Base-by-base conservation (phyloP, 2,888 invertebrate species). In the Dasysyrphus albostriatus region DNA sequence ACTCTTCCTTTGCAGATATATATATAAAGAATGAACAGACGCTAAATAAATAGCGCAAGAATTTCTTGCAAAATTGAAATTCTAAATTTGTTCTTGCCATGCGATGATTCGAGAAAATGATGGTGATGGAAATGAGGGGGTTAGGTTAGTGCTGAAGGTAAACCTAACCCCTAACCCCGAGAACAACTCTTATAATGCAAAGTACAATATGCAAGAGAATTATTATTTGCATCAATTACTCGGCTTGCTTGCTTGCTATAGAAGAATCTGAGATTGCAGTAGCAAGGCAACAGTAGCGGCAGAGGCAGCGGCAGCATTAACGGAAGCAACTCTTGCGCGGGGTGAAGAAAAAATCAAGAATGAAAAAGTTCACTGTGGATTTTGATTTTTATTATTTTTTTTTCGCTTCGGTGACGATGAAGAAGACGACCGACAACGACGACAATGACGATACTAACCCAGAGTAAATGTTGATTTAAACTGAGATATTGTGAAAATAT, bases 381-480 rank as follows among this genome's bases (percentile, higher is more conserved):
- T 39, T 61, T 61, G 3, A 39, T 61, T 14, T 12, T 61, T 42
- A 1, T 42, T n/a, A 9, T 59, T 51, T 24, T 61, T 39, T 77
- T 44, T 42, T 42, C 70, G 19, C 14, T 42, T 70, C 51, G 34
- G 49, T 78, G 69, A 78, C 42, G 59, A 51, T 51, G 54, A 44
- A 44, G 14, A 29, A 19, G 63, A 63, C n/a, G n/a, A 63, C 39
- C 59, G 9, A 24, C 12, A 24, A 19, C 39, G 61, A 61, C 14
- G 70, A 72, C 44, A 51, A 42, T 29, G 51, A 24, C 19, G 14
- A 63, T 63, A 63, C 42, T 14, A 61, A 37, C 61, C 61, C 12
- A 65, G 49, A 49, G 67, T 74, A 49, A 80, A 80, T 80, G 74
- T 80, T 80, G 65, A 74, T 59, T 59, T 74, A 67, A 67, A 32